A percentile compares a stretch with the other conserved stretches of the same genome.
These are phyloP conservation scores for Neelides folsomi DNA, from an alignment of 2,888 invertebrate species.

Conservation along the genomic window DNA sequence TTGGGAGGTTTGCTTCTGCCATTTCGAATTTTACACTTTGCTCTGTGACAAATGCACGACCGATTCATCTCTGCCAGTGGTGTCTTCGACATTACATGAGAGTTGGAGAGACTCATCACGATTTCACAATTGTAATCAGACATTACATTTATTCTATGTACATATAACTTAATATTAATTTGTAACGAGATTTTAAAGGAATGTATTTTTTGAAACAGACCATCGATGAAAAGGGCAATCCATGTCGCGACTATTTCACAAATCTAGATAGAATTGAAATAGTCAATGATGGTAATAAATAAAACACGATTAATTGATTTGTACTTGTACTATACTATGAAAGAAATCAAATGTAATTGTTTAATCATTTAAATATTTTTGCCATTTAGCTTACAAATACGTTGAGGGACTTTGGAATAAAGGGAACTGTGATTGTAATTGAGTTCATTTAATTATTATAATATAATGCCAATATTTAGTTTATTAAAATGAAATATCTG, in stretches of 20 bases:
- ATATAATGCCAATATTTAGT: not conserved
- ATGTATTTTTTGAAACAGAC: conserved; percentile 11
- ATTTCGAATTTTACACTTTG: conserved; percentile 49
- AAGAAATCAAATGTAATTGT: no score
- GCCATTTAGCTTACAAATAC: conserved; percentile 1
- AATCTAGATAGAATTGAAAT: conserved; percentile 52
- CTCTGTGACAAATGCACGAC: conserved; percentile 48
- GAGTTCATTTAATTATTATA: not conserved
- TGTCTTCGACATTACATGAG: conserved; percentile 46
- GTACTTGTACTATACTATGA: no score
- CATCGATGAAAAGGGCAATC: conserved; percentile 24
- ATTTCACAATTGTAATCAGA: conserved; percentile 30
- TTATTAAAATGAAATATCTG: no score
- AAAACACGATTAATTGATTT: conserved; percentile 34
- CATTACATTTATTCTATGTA: not conserved
- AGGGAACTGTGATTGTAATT: conserved; percentile 43
- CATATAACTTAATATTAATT: not conserved
- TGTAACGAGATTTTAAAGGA: not conserved
- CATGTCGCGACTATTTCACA: conserved; percentile 46
- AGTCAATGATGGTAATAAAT: conserved; percentile 46
- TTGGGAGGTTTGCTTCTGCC: conserved; percentile 42
- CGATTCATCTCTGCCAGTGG: conserved; percentile 48
- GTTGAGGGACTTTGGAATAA: conserved; percentile 14
- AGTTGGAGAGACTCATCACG: conserved; percentile 43
- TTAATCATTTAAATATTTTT: no score